phyloP scores from a whole-genome alignment of 2,888 invertebrate genomes.

The Nezara viridula region DNA sequence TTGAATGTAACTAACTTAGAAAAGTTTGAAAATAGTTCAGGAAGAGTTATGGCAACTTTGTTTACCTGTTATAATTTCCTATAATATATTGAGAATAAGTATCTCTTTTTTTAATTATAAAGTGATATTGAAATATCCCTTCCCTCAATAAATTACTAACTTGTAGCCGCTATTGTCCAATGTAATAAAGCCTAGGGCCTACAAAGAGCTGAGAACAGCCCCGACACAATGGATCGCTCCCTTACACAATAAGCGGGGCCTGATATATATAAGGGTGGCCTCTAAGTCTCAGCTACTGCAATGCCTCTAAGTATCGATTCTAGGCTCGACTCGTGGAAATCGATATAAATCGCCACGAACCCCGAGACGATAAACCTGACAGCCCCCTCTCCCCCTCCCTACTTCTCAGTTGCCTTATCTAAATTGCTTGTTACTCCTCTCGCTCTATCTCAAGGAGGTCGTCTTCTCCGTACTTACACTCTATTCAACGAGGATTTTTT shows the following conservation, averaged over 20 bases:
- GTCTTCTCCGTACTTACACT: slow-evolving; percentile 36
- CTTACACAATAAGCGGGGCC: slow-evolving; percentile 12
- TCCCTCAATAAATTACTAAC: neutral
- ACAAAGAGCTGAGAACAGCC: neutral
- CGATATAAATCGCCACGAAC: slow-evolving; percentile 41
- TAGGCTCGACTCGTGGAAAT: slow-evolving; percentile 16
- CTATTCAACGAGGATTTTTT: neutral
- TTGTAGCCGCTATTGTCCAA: neutral
- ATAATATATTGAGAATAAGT: too few relatives aligned
- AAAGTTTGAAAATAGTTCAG: too few relatives aligned
- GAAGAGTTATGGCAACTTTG: too few relatives aligned
- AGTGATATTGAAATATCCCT: neutral
- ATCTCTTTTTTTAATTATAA: neutral
- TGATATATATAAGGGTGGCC: slow-evolving; percentile 26
- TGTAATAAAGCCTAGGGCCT: neutral
- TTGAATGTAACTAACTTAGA: too few relatives aligned
- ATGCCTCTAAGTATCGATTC: slow-evolving; percentile 28
- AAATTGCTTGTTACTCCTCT: slow-evolving; percentile 55
- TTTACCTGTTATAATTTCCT: too few relatives aligned
- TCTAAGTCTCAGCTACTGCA: slow-evolving; percentile 47
- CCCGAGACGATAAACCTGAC: slow-evolving; percentile 37
- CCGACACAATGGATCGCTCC: neutral
- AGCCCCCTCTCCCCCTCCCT: slow-evolving; percentile 9
- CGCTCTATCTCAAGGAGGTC: slow-evolving; percentile 21
- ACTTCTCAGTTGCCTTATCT: slow-evolving; percentile 44